phyloP scores from a whole-genome alignment of 30 jellyfish, hydroid and myxozoan species.

The Mastigias papua region DNA sequence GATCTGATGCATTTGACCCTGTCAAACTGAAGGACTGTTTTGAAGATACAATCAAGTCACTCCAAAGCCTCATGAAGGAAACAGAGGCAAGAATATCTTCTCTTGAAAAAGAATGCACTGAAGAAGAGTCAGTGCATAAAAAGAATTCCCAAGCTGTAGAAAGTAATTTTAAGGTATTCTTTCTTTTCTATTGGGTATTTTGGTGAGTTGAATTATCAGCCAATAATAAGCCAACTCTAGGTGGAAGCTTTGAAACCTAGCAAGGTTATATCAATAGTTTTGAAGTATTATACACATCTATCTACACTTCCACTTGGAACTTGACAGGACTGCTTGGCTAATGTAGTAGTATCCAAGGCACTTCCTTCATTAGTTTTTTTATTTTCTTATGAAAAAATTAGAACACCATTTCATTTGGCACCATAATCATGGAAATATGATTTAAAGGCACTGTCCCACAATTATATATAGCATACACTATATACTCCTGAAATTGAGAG shows the following conservation, averaged over 20 bases:
- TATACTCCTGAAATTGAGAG: too few relatives aligned
- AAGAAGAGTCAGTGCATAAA: slow-evolving; percentile 86
- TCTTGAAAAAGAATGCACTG: slow-evolving; percentile 89
- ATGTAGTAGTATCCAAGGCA: too few relatives aligned
- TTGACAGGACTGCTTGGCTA: too few relatives aligned
- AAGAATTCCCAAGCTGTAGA: slow-evolving; percentile 82
- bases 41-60: slow-evolving; percentile 84
- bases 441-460: too few relatives aligned
- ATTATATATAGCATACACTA: too few relatives aligned
- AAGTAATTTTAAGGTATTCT: slow-evolving; percentile 82
- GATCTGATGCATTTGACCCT: slow-evolving; percentile 94
- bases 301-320: too few relatives aligned
- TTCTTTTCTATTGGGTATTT: background rate
- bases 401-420: too few relatives aligned
- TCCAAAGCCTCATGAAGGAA: slow-evolving; percentile 82
- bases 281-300: too few relatives aligned
- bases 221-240: background rate
- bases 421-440: too few relatives aligned
- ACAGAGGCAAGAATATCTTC: slow-evolving; percentile 82
- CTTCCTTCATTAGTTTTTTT: too few relatives aligned
- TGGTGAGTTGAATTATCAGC: background rate
- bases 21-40: slow-evolving; percentile 86
- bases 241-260: background rate
- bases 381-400: too few relatives aligned
- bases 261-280: too few relatives aligned